Evolutionary conservation across 1,140 invertebrate species (phyloP).

Genomic region (Bombus pascuorum): DNA sequence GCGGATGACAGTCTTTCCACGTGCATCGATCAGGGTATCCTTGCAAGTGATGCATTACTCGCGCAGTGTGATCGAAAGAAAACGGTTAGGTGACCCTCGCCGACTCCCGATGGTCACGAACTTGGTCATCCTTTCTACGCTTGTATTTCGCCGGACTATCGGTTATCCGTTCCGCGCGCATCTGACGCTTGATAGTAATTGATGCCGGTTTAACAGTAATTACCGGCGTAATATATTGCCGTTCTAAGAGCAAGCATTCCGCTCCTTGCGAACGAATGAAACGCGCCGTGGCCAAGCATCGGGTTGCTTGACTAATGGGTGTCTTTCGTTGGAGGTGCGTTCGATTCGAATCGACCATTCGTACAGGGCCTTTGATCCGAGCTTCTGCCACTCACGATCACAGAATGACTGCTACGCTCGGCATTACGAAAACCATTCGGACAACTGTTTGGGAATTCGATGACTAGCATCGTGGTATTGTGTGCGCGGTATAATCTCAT

Average conservation of each 20-base stretch:
- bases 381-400: constrained; percentile 3
- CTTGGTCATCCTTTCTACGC: constrained; percentile 37
- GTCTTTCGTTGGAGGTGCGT: constrained; percentile 21
- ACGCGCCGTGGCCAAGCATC: neutral
- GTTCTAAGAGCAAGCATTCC: constrained; percentile 16
- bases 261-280: constrained; percentile 27
- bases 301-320: constrained; percentile 39
- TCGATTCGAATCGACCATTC: constrained; percentile 26
- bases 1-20: neutral
- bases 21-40: constrained; percentile 34
- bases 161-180: constrained; percentile 42
- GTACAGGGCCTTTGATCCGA: constrained; percentile 3
- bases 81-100: constrained; percentile 61
- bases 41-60: constrained; percentile 52
- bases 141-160: constrained; percentile 32
- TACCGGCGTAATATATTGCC: constrained; percentile 44
- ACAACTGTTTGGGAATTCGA: neutral
- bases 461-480: neutral
- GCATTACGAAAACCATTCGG: neutral
- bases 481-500: neutral
- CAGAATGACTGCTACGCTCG: neutral
- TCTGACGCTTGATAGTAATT: constrained; percentile 56
- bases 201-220: constrained; percentile 58
- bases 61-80: constrained; percentile 45
- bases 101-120: constrained; percentile 42